These are phyloP conservation scores for Capra hircus DNA, from an alignment of 2,113 vertebrate species.

Conservation along the genomic window DNA sequence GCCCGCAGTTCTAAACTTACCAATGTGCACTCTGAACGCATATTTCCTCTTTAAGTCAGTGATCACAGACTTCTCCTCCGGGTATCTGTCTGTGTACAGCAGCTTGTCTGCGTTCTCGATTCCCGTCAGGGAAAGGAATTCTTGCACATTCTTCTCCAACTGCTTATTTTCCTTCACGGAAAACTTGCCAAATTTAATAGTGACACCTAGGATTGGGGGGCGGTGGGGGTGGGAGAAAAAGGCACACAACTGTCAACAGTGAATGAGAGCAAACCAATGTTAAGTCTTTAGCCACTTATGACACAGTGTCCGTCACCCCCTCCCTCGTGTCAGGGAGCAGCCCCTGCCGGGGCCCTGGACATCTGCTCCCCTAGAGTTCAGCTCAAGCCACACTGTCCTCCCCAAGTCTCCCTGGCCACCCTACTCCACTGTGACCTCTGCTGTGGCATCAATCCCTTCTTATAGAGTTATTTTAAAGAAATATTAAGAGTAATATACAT, in stretches of 20 bases:
- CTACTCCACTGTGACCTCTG: neutral
- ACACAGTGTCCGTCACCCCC: fast-evolving
- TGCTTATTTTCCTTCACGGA: conserved; percentile 79
- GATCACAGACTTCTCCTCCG: conserved; percentile 70
- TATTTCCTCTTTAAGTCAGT: conserved; percentile 68
- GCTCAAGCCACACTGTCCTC: too few relatives aligned
- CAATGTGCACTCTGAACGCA: conserved; percentile 73
- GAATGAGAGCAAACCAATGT: neutral
- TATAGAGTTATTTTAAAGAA: neutral
- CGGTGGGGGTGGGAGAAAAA: neutral
- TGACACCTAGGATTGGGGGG: conserved; percentile 68
- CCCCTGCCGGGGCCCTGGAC: fast-evolving
- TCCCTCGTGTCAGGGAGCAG: neutral
- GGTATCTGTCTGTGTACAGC: conserved; percentile 76
- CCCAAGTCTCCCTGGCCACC: neutral
- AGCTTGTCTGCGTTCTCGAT: conserved; percentile 81
- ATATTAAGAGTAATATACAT: neutral
- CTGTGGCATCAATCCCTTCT: neutral
- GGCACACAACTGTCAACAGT: neutral
- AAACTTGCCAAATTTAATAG: conserved; percentile 81
- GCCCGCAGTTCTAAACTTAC: conserved; percentile 52
- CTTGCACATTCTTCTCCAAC: conserved; percentile 75
- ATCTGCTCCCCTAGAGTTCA: neutral
- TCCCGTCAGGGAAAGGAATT: conserved; percentile 75
- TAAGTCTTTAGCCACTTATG: neutral